Base-by-base conservation (phyloP, 2,888 invertebrate species). In the Stenoptilia bipunctidactyla region DNA sequence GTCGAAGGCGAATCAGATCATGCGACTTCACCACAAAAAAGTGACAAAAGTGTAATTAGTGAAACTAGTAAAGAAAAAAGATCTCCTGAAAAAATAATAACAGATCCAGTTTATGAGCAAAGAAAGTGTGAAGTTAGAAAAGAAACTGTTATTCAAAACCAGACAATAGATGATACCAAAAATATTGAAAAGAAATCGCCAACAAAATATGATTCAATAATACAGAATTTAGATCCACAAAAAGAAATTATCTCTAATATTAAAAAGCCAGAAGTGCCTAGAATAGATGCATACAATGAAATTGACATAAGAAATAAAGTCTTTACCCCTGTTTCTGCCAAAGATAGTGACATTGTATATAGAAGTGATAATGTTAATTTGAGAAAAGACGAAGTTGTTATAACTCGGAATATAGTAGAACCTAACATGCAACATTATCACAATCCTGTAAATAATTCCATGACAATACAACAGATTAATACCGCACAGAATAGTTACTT, bases 121-220 rank as follows among this genome's bases (percentile, higher is more conserved):
- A 77, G 72, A 53, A 74, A 68, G 47, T 57, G 56, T 30, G 82
- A 82, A 51, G 48, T 74, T 37, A 65, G 83, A 41, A 82, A 82
- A 52, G 83, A 82, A 52, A 82, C 82, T 2, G 82, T 83, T 0
- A 83, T 83, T 40, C 82, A 80, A 52, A 79, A 75, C 52, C 82
- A 83, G 47, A 63, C 60, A 25, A 47, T 58, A 1, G 82, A 82
- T 20, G 82, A 83, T 40, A 44, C 44, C 12, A 80, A 73, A 49
- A 56, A 39, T 36, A 30, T 42, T 1, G 80, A 82, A 33, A 82
- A 77, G 43, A 80, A 66, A 40, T 74, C 80, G 0, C 77, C 80
- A 1, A 73, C 58, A 41, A 80, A 79, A 69, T 65, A 68, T 40
- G 83, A 83, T 42, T 57, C 66, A 0, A 74, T 77, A 1, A 68